phyloP scores from a whole-genome alignment of 2,888 invertebrate species.

The Pristionchus maxplancki region DNA sequence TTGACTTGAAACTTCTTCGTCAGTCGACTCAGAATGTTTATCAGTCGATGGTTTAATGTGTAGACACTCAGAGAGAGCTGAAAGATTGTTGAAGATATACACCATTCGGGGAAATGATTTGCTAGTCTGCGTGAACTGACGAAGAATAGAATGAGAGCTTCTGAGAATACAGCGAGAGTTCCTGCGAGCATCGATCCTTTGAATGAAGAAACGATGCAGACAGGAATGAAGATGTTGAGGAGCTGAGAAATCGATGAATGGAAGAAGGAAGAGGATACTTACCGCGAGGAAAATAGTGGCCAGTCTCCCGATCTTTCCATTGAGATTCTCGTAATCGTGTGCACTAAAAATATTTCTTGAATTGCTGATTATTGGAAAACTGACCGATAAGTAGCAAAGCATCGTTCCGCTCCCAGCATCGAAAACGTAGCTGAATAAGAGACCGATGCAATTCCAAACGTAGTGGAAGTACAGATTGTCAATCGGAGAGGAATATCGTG shows the following conservation, averaged over 20 bases:
- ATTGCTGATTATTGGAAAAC: background rate
- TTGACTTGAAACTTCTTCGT: conserved; percentile 38
- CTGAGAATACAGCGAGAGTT: background rate
- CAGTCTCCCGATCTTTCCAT: background rate
- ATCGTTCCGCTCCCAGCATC: conserved; percentile 24
- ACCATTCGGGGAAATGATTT: background rate
- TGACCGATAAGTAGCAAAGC: conserved; percentile 34
- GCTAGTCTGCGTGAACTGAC: background rate
- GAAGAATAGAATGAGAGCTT: conserved; percentile 1
- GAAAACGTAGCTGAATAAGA: conserved; percentile 22
- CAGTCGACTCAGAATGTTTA: background rate
- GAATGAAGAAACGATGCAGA: background rate
- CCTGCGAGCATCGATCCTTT: conserved; percentile 26
- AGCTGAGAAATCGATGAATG: conserved; percentile 14
- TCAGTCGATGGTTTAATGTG: background rate
- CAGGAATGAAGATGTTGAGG: background rate
- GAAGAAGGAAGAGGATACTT: background rate
- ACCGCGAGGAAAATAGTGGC: background rate
- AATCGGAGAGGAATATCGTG: background rate
- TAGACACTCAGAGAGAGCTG: background rate
- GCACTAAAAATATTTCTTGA: background rate
- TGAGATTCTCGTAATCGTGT: background rate
- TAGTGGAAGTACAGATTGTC: background rate
- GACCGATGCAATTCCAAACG: background rate
- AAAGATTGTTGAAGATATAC: background rate